phyloP scores from a whole-genome alignment of 2,888 invertebrate genomes.

The Pseudoips prasinana region DNA sequence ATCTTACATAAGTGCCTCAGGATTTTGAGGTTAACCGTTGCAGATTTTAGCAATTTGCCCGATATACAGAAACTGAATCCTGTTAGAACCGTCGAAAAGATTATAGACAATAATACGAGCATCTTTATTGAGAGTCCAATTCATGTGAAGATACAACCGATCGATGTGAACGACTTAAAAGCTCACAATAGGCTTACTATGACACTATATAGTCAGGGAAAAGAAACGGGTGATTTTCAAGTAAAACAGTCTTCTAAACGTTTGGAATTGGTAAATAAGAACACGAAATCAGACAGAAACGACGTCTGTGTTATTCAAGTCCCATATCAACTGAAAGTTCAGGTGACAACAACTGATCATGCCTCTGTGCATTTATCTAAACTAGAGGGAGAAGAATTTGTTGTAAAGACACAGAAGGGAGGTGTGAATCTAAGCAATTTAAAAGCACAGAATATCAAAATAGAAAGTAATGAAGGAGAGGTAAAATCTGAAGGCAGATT shows the following conservation, averaged over 20 bases:
- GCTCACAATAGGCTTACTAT: constrained; percentile 73
- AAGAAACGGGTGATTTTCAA: constrained; percentile 69
- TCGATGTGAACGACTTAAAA: constrained; percentile 68
- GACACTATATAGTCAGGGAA: constrained; percentile 71
- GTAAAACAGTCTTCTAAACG: constrained; percentile 75
- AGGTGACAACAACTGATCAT: constrained; percentile 66
- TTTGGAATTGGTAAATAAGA: constrained; percentile 69
- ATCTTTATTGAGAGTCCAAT: constrained; percentile 78
- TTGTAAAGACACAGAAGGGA: constrained; percentile 72
- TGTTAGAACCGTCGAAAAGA: constrained; percentile 74
- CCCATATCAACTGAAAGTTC: constrained; percentile 72
- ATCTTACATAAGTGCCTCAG: constrained; percentile 73
- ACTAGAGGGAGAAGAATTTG: constrained; percentile 70
- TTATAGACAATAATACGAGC: constrained; percentile 69
- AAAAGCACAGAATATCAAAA: constrained; percentile 66
- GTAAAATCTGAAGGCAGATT: constrained; percentile 61
- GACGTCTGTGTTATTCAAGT: constrained; percentile 74
- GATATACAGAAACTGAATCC: constrained; percentile 70
- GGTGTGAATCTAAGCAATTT: constrained; percentile 56
- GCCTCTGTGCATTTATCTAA: constrained; percentile 68
- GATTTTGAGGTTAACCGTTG: constrained; percentile 77
- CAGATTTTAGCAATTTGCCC: constrained; percentile 65
- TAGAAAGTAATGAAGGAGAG: constrained; percentile 63
- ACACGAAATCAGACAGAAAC: constrained; percentile 60
- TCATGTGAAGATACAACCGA: constrained; percentile 73